A percentile compares a stretch with the other conserved stretches of the same genome.
phyloP scores from a whole-genome alignment of 1,140 invertebrate species.

The Teleogryllus occipitalis region DNA sequence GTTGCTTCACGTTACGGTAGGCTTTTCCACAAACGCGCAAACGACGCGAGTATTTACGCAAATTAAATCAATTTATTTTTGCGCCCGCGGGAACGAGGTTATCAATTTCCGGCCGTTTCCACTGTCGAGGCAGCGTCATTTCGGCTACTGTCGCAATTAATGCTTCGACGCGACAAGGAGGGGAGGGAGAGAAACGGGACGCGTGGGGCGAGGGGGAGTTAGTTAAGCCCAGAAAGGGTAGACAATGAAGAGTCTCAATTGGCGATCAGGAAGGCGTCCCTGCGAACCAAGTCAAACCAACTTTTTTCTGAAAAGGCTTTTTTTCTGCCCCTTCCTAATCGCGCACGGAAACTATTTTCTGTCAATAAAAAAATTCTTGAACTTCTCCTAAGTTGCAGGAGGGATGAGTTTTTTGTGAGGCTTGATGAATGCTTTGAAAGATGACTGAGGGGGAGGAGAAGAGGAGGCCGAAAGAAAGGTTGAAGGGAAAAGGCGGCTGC shows the following conservation, averaged over 20 bases:
- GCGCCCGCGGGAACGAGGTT: not conserved
- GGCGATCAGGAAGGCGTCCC: not conserved
- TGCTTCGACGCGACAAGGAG: not conserved
- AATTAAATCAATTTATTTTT: not conserved
- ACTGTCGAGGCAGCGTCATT: not conserved
- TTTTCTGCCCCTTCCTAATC: not conserved
- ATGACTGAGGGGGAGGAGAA: not conserved
- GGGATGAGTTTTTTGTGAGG: not conserved
- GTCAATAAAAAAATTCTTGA: not conserved
- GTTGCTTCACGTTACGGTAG: too few relatives aligned
- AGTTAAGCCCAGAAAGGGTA: not conserved
- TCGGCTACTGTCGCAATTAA: not conserved
- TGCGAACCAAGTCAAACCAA: not conserved
- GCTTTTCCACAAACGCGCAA: too few relatives aligned
- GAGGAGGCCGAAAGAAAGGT: not conserved
- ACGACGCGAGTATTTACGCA: not conserved
- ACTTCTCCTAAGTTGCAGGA: not conserved
- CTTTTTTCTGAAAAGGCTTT: not conserved
- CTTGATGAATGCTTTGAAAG: not conserved
- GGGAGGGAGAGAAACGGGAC: not conserved
- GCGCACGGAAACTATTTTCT: not conserved
- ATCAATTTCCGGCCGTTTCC: not conserved
- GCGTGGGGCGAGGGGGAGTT: not conserved
- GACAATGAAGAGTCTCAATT: not conserved
- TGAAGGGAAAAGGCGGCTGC: not conserved